These are phyloP conservation scores for Tauraco erythrolophus DNA, from an alignment of 2,113 vertebrate species.

Conservation along the genomic window DNA sequence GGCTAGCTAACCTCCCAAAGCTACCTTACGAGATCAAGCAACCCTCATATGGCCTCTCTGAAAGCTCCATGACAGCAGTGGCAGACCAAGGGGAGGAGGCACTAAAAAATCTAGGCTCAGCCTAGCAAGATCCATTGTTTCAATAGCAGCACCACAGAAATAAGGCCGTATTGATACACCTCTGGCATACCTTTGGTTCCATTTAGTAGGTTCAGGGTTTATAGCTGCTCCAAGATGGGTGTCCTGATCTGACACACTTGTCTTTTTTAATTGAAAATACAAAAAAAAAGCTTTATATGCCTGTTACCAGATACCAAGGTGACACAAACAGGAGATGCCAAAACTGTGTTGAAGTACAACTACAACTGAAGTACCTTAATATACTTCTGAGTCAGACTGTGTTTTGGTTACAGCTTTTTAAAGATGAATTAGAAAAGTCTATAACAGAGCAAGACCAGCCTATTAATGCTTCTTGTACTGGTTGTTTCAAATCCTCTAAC, in stretches of 20 bases:
- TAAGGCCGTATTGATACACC: accelerated
- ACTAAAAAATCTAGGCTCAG: neutral
- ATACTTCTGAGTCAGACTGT: neutral
- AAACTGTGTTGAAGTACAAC: neutral
- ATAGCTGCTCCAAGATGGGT: neutral
- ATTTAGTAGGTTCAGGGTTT: neutral
- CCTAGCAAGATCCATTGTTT: neutral
- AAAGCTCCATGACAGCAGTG: neutral
- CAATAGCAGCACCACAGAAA: neutral
- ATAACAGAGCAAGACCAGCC: neutral
- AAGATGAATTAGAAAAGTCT: neutral
- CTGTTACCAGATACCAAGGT: neutral
- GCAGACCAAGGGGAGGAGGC: neutral
- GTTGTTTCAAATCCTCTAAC: neutral
- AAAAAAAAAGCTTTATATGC: neutral
- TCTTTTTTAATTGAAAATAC: neutral
- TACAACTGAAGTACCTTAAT: neutral
- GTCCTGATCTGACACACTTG: neutral
- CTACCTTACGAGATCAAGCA: neutral
- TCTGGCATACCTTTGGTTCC: neutral
- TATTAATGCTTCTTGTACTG: neutral
- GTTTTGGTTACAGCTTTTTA: neutral
- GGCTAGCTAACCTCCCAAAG: neutral
- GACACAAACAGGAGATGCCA: neutral
- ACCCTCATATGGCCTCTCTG: accelerated